Conservation (phyloP, 2,113 vertebrate species). For the Notothenia rossii region DNA sequence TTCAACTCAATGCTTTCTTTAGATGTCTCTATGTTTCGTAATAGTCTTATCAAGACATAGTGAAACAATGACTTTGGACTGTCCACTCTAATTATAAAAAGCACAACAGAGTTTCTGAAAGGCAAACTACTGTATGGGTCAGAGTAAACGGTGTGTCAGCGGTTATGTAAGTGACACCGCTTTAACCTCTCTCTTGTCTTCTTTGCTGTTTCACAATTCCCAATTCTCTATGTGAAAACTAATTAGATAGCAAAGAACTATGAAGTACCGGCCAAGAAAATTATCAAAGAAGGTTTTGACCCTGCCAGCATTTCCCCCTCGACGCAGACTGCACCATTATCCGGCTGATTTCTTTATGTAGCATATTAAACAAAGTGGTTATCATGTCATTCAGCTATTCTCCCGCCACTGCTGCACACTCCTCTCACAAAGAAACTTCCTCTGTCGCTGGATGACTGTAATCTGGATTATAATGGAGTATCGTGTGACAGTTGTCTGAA, state of each 20-base stretch:
- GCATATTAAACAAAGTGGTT: conserved; percentile 20
- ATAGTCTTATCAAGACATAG: neutral
- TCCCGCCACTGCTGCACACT: neutral
- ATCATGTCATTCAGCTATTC: conserved; percentile 12
- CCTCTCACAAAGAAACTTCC: conserved; percentile 23
- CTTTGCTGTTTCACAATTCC: conserved; percentile 19
- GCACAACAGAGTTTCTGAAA: neutral
- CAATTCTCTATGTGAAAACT: conserved; percentile 22
- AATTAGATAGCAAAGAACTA: conserved; percentile 35
- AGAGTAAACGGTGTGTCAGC: conserved; percentile 12
- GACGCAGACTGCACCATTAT: conserved; percentile 8
- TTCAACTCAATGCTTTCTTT: neutral
- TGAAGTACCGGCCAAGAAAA: conserved; percentile 8
- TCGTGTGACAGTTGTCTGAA: conserved; percentile 11
- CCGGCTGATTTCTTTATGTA: conserved; percentile 22
- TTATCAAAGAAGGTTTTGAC: conserved; percentile 33
- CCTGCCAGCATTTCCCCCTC: neutral
- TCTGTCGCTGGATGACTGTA: conserved; percentile 55
- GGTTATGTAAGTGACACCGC: conserved; percentile 27
- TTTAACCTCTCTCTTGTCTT: conserved; percentile 30
- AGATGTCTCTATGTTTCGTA: neutral
- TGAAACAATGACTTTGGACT: neutral
- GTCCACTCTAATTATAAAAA: neutral
- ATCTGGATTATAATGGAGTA: conserved; percentile 60
- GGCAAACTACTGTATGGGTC: neutral